Evolutionary conservation across 2,888 invertebrate genomes (phyloP).

Genomic region (Liodrosophila aerea): DNA sequence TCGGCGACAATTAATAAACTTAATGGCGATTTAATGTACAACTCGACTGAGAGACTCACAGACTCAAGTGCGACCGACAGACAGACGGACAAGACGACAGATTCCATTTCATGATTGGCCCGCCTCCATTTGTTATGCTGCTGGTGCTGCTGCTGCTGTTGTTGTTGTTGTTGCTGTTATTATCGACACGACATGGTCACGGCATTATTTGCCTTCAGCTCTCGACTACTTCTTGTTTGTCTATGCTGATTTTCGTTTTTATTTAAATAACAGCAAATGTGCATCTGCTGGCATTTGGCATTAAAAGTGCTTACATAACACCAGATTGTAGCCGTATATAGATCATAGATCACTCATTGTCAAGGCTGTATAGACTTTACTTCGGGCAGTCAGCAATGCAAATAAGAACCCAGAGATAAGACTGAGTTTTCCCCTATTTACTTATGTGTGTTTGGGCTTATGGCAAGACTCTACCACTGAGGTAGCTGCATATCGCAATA

Average conservation of each 20-base stretch:
- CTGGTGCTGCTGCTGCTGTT: too few species aligned
- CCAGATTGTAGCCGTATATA: background rate
- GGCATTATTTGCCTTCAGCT: conserved; percentile 55
- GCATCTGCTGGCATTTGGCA: conserved; percentile 40
- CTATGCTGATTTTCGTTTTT: conserved; percentile 57
- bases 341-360: conserved; percentile 35
- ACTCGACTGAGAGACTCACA: conserved; percentile 22
- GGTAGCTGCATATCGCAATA: too few species aligned
- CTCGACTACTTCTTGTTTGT: conserved; percentile 32
- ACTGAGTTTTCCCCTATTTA: background rate
- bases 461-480: too few species aligned
- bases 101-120: conserved; percentile 16
- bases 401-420: conserved; percentile 2
- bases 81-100: conserved; percentile 9
- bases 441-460: too few species aligned
- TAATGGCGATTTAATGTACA: conserved; percentile 77
- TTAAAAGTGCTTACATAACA: conserved; percentile 15
- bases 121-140: conserved; percentile 32
- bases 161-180: conserved; percentile 14
- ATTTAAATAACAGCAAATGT: conserved; percentile 51
- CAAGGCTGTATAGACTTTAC: conserved; percentile 23
- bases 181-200: conserved; percentile 68
- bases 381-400: conserved; percentile 19
- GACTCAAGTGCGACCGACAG: conserved; percentile 1
- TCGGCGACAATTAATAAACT: conserved; percentile 75